A percentile compares a stretch with the other conserved stretches of the same genome.
These are phyloP conservation scores for Druceiella hillmani DNA, from an alignment of 2,888 invertebrate genomes.

Conservation along the genomic window DNA sequence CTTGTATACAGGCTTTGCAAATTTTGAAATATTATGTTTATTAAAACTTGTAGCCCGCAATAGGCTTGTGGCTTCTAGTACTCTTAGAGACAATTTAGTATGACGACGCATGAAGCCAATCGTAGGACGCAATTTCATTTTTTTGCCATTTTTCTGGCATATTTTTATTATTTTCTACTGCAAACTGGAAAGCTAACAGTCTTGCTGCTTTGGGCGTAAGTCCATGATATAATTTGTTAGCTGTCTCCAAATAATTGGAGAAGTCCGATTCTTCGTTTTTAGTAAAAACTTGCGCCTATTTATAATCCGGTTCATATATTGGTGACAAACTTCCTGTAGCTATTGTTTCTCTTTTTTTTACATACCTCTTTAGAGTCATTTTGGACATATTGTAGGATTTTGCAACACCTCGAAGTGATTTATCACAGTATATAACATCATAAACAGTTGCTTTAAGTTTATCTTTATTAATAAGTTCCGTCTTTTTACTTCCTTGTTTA, in stretches of 20 bases:
- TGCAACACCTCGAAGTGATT: no score
- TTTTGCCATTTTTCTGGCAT: slow-evolving; percentile 17
- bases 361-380: slow-evolving; percentile 16
- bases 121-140: slow-evolving; percentile 12
- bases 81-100: slow-evolving; percentile 17
- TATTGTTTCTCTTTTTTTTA: slow-evolving; percentile 11
- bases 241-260: slow-evolving; percentile 18
- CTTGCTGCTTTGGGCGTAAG: slow-evolving; percentile 24
- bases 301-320: slow-evolving; percentile 16
- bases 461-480: no score
- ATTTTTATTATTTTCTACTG: slow-evolving; percentile 18
- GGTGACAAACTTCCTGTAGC: slow-evolving; percentile 9
- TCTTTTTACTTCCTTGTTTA: no score
- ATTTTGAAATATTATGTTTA: slow-evolving; percentile 12
- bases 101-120: slow-evolving; percentile 18
- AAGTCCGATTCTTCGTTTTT: slow-evolving; percentile 16
- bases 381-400: slow-evolving; percentile 9
- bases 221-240: slow-evolving; percentile 23
- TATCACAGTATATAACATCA: no score
- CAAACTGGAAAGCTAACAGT: slow-evolving; percentile 26
- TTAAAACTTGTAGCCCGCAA: no score
- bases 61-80: slow-evolving; percentile 11
- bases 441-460: no score
- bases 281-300: slow-evolving; percentile 17
- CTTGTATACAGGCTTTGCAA: slow-evolving; percentile 22